Evolutionary conservation across 2,113 vertebrate genomes (phyloP).

Genomic region (Gallinago undulata): DNA sequence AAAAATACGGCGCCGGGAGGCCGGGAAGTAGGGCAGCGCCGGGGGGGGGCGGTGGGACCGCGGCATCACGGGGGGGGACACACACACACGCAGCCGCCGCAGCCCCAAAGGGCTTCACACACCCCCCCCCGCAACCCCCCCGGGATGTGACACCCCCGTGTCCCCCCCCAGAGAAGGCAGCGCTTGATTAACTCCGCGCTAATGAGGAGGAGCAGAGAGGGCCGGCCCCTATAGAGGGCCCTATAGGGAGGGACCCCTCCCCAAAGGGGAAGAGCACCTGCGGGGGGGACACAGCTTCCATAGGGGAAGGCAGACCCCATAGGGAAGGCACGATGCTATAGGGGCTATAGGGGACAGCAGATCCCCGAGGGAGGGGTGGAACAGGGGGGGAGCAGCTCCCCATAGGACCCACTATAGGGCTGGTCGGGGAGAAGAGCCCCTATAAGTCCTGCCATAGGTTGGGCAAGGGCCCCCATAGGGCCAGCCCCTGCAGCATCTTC

Average conservation of each 20-base stretch:
- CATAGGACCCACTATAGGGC: not conserved
- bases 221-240: not conserved
- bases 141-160: not conserved
- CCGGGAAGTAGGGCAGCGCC: not conserved
- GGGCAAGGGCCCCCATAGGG: not conserved
- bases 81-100: not conserved
- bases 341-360: not conserved
- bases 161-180: too few relatives aligned
- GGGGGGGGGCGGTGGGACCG: not conserved
- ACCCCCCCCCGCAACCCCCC: too few relatives aligned
- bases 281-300: fast-evolving
- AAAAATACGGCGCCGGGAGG: not conserved
- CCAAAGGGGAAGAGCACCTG: not conserved
- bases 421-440: not conserved
- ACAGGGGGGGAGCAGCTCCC: fast-evolving
- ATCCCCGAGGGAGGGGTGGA: fast-evolving
- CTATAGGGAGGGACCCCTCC: not conserved
- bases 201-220: not conserved
- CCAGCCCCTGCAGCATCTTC: not conserved
- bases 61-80: not conserved
- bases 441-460: not conserved
- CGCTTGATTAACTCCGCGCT: fast-evolving
- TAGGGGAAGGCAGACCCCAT: not conserved
- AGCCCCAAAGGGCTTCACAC: not conserved
- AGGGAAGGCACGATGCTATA: not conserved